Evolutionary conservation across 2,113 vertebrate genomes (phyloP), one percentile per base, ranked within the genome.

Genomic region (Rousettus leschenaultii): DNA sequence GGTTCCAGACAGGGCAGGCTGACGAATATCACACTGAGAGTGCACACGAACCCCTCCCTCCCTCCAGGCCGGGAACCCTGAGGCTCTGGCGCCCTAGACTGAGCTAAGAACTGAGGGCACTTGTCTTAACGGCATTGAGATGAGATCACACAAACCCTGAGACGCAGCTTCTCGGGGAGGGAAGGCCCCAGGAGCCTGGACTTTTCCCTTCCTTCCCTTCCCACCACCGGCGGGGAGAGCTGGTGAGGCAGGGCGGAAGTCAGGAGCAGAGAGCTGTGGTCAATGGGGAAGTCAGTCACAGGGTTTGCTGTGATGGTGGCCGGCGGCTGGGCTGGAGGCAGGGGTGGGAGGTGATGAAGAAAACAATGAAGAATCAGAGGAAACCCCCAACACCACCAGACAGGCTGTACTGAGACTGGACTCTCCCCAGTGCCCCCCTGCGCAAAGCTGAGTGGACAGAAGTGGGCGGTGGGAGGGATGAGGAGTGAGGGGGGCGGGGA

Each of bases 291-390:
- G 66, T 70, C 73, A 63, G 94, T 94, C 94, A 97, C 75, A 97
- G 61, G 78, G 83, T 74, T 86, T 86, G 90, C 57, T n/a, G 6
- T 51, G 82, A 59, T 63, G 89, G 85, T 66, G 79, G n/a, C 53
- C 70, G 86, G 86, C 93, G 87, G 91, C 73, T 82, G 59, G 68
- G 40, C 33, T 75, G 57, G 24, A 51, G 79, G 38, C 79, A 33
- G 35, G 83, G 87, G 59, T 70, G 6, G 28, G 79, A 90, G 53
- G 40, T 53, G 71, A 89, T n/a, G 94, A 79, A 92, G 77, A 93
- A 97, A 96, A 98, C 97, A 97, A 98, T 97, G 93, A 91, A 97
- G 97, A 98, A 97, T 97, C 73, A 74, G 91, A 97, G 94, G 97
- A 98, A 97, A 92, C 88, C 77, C 86, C 96, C 95, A 63, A 89